Percentiles rank a stretch among this genome's conserved stretches.
Conservation (phyloP, 1,140 invertebrate species). For the Bombus turneri region DNA sequence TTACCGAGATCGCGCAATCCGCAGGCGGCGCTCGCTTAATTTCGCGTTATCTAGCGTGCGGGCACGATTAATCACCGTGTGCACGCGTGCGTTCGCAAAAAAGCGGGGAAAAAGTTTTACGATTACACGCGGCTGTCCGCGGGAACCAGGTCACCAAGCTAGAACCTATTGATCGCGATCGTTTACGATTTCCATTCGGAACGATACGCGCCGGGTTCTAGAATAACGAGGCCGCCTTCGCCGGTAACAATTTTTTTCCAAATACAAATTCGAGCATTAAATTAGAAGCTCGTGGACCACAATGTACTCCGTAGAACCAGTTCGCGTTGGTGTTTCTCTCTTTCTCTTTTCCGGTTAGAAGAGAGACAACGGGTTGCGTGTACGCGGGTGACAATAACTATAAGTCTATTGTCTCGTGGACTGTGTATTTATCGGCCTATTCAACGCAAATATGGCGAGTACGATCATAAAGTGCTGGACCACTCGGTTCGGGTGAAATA, state of each 20-base stretch:
- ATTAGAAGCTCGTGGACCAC: constrained; percentile 51
- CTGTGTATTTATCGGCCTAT: constrained; percentile 67
- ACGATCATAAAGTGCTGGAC: constrained; percentile 62
- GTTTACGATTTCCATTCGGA: constrained; percentile 52
- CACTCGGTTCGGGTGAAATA: constrained; percentile 58
- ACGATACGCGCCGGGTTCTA: constrained; percentile 18
- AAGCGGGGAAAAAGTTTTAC: constrained; percentile 45
- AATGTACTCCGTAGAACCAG: constrained; percentile 34
- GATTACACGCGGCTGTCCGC: constrained; percentile 56
- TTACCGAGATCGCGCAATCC: constrained; percentile 31
- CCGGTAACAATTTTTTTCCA: constrained; percentile 33
- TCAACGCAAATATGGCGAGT: constrained; percentile 69
- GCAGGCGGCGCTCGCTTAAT: constrained; percentile 49
- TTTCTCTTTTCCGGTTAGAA: not conserved
- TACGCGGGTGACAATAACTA: constrained; percentile 65
- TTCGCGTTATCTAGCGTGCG: constrained; percentile 57
- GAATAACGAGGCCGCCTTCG: constrained; percentile 51
- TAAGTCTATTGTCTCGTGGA: constrained; percentile 68
- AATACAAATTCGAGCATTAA: constrained; percentile 64
- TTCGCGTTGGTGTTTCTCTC: not conserved
- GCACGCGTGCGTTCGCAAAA: not conserved
- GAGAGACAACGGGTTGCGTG: constrained; percentile 31
- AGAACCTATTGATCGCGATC: constrained; percentile 49
- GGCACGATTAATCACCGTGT: constrained; percentile 59
- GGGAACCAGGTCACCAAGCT: constrained; percentile 47